Base-by-base conservation (phyloP, 2,113 vertebrate species). In the Hirundichthys speculiger region DNA sequence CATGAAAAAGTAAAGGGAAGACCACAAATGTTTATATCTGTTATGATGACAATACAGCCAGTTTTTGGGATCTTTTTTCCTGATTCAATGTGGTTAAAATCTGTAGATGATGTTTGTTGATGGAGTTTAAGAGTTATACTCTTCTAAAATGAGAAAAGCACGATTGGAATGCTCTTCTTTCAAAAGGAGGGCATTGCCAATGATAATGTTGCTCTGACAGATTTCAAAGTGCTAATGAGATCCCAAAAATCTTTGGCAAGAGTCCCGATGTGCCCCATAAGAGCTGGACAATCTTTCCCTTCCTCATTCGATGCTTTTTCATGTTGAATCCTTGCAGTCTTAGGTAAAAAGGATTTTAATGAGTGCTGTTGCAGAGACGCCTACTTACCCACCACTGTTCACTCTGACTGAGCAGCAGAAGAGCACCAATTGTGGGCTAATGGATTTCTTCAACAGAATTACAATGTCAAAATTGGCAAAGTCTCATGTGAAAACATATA, bases 291-390 rank as follows among this genome's bases (percentile, higher is more conserved):
- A n/a, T 67, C 39, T 55, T 58, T 72, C 13, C 58, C 19, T 40
- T 53, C 63, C 46, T 48, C 48, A 38, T 51, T 72, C 25, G 24
- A 20, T 38, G 61, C 52, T 72, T 16, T 63, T 83, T 69, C 47
- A 50, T 65, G 50, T 57, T 54, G 25, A 75, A 66, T 65, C 69
- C 62, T 78, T 75, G 48, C 80, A 57, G 63, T 60, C 52, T 75
- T 52, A 41, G 72, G 69, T 77, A 73, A 66, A 86, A 79, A 79
- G 63, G 58, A 64, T 72, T 83, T 82, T 85, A 83, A 83, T 85
- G 79, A 86, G 71, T 14, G 47, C 56, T 2, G 12, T 45, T 83
- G 27, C 55, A 64, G 41, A 77, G 64, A 69, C 78, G 18, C 75
- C 76, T 79, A 78, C 79, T 0, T 38, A 62, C 30, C 14, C 27